Evolutionary conservation across 2,113 vertebrate genomes (phyloP), one percentile per base, ranked within the genome.

Genomic region (Atractosteus spatula): DNA sequence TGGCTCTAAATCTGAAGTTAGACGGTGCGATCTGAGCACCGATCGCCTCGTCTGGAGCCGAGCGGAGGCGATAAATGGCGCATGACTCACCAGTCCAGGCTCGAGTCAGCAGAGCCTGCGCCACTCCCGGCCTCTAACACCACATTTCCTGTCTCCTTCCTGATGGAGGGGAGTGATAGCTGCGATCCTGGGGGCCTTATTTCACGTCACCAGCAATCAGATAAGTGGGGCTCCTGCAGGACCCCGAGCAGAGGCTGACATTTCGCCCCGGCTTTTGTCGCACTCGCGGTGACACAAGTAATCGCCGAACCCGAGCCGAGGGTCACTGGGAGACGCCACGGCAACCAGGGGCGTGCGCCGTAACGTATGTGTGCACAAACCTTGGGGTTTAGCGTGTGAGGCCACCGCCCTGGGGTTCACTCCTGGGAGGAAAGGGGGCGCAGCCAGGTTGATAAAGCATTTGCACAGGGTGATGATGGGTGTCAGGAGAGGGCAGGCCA

Each of bases 281-380:
- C 3, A 44, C 43, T 63, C 74, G 65, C 73, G 71, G 74, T 69
- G 29, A 29, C 29, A 29, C 79, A 72, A 13, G 57, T 76, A 73
- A 76, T 78, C 74, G 76, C 76, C 29, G 74, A 76, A 45, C 66
- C 73, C 75, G 72, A 66, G 70, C 77, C 75, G 68, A 77, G 73
- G 75, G 73, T 79, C 71, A 66, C 65, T 57, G 64, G 73, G 69
- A 71, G 73, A 79, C 77, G 62, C 75, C 77, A 74, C 77, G 73
- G 73, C 77, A 77, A 79, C 80, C 77, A 79, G 77, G 29, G 29
- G 73, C 77, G 79, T 56, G 74, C 80, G 77, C 75, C 66, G 55
- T 55, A 71, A 77, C 77, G 77, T 51, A 44, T 67, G 64, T 17
- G n/a, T 29, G 12, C 7, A 13, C 16, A 13, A 7, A 42, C 43